Base-by-base conservation (phyloP, 2,888 invertebrate genomes). In the Neoitamus cyanurus region DNA sequence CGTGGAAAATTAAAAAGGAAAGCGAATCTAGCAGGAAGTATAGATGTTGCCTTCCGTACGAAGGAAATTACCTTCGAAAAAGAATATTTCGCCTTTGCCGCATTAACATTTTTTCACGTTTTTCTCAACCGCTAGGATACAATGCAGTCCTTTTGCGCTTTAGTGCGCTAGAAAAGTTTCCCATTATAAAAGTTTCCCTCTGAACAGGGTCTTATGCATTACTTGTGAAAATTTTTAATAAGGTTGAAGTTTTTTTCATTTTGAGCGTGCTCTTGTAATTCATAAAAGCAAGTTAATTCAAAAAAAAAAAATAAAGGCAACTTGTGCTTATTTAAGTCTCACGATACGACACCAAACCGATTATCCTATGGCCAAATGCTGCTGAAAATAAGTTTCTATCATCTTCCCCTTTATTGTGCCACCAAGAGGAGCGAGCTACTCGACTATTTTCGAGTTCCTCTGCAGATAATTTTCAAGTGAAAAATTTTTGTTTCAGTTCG, bases 201-300 rank as follows among this genome's bases (percentile, higher is more conserved):
- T 28, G 75, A 42, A 75, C 37, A 42, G 28, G 42, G 28, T 75
- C 75, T 75, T 75, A 75, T 75, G 42, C 36, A 42, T 75, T 75
- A 75, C 75, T 75, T 75, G 75, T 42, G 75, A 75, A 75, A 75
- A 28, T 75, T 75, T 75, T 75, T 75, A 75, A 75, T 75, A 75
- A 75, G 75, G 37, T 75, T 46, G 37, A 75, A 75, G 42, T 75
- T 75, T 75, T 58, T 75, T 42, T 75, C 42, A 42, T 75, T 75
- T 75, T 42, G 42, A 75, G 42, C 42, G 15, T n/a, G 13, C 73
- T n/a, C 37, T 37, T 73, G 42, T 42, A 42, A 42, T 75, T 75
- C 36, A 75, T 42, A 25, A 37, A 6, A 75, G 42, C 42, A 37
- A 42, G 75, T 75, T 75, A 42, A 75, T 75, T 75, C 42, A 75